phyloP scores from a whole-genome alignment of 2,797 vertebrate genomes.

The Molossus alvarezi region DNA sequence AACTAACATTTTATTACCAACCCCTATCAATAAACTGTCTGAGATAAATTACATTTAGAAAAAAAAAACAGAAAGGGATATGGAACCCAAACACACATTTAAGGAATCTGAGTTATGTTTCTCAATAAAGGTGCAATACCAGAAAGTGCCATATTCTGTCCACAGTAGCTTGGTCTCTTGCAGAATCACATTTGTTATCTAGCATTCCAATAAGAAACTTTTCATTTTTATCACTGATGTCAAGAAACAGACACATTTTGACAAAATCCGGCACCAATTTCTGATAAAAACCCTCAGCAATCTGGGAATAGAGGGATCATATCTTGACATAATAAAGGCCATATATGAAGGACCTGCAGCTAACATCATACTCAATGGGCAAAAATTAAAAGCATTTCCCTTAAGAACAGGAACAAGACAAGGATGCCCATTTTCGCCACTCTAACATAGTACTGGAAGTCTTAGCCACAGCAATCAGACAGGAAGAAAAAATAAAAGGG shows the following conservation, averaged over 20 bases:
- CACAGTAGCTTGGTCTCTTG: background rate
- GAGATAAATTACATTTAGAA: background rate
- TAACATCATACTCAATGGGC: too few relatives aligned
- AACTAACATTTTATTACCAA: background rate
- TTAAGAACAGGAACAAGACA: too few relatives aligned
- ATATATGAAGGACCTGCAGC: too few relatives aligned
- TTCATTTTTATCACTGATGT: constrained; percentile 10
- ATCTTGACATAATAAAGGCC: too few relatives aligned
- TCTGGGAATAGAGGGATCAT: too few relatives aligned
- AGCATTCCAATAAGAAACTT: background rate
- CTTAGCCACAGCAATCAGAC: too few relatives aligned
- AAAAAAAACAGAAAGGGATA: background rate
- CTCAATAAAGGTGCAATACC: background rate
- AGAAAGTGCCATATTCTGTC: background rate
- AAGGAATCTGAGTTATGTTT: background rate
- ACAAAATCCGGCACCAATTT: too few relatives aligned
- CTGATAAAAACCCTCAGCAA: too few relatives aligned
- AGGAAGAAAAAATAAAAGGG: too few relatives aligned
- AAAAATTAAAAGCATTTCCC: too few relatives aligned
- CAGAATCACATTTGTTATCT: background rate
- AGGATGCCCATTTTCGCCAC: too few relatives aligned
- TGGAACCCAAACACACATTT: background rate
- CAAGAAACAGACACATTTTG: background rate
- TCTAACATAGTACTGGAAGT: too few relatives aligned
- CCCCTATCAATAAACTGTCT: background rate